Conservation (phyloP, 2,888 invertebrate species). For the Alloplasta piceator region DNA sequence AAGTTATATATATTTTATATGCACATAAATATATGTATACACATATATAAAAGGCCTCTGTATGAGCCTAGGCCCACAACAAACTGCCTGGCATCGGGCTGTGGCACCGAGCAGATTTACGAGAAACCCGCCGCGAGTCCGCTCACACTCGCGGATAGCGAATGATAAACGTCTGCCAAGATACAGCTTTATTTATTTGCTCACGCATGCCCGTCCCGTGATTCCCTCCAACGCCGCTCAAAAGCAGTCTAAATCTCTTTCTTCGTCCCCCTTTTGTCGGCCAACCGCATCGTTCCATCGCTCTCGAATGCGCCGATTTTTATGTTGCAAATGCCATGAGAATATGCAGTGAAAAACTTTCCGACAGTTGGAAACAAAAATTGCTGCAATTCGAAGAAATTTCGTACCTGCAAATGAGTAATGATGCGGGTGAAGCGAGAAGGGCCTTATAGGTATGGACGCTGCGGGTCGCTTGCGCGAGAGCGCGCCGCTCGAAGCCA, state of each 20-base stretch:
- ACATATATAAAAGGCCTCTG: conserved; percentile 41
- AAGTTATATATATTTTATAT: conserved; percentile 35
- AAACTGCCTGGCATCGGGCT: conserved; percentile 69
- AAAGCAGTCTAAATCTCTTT: conserved; percentile 47
- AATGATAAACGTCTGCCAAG: conserved; percentile 86
- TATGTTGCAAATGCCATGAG: conserved; percentile 12
- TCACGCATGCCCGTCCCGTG: conserved; percentile 80
- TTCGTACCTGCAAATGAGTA: too few species aligned
- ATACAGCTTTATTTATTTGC: conserved; percentile 87
- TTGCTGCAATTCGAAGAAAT: too few species aligned
- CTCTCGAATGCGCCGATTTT: conserved; percentile 58
- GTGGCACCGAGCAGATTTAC: conserved; percentile 84
- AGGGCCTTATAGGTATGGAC: too few species aligned
- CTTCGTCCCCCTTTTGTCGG: conserved; percentile 17
- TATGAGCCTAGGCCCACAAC: conserved; percentile 46
- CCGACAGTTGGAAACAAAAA: too few species aligned
- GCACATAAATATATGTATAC: too few species aligned
- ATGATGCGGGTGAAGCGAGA: too few species aligned
- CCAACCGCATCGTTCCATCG: conserved; percentile 42
- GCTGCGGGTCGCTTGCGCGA: too few species aligned
- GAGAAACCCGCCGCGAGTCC: conserved; percentile 81
- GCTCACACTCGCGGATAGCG: conserved; percentile 84
- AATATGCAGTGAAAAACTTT: background rate
- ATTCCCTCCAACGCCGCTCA: conserved; percentile 34
- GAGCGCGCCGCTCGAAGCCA: too few species aligned